Evolutionary conservation across 2,888 invertebrate genomes (phyloP).

Genomic region (Palloptera scutellata): DNA sequence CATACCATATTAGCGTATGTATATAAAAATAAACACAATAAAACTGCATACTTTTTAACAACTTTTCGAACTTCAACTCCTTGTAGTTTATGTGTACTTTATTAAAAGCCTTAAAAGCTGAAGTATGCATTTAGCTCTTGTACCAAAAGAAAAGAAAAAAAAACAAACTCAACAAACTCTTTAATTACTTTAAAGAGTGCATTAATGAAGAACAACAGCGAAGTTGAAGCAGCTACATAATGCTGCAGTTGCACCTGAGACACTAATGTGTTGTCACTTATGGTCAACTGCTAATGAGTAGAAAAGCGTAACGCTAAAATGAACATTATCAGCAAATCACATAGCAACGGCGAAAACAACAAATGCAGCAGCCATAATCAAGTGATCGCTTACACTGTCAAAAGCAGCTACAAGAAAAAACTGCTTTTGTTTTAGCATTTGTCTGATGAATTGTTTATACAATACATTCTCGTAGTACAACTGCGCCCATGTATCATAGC

Average conservation of each 20-base stretch:
- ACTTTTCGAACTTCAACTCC: too few relatives aligned
- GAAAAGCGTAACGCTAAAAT: slow-evolving; percentile 52
- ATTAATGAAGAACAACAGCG: background rate
- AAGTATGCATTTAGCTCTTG: slow-evolving; percentile 25
- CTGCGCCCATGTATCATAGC: too few relatives aligned
- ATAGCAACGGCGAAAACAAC: too few relatives aligned
- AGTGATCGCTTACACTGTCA: too few relatives aligned
- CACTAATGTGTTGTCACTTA: slow-evolving; percentile 41
- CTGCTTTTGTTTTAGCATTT: slow-evolving; percentile 51
- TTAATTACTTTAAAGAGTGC: background rate
- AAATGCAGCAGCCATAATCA: slow-evolving; percentile 4
- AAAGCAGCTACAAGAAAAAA: background rate
- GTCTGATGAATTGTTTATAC: background rate
- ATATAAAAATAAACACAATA: background rate
- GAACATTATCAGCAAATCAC: slow-evolving; percentile 18
- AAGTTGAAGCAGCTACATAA: background rate
- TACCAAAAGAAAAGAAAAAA: background rate
- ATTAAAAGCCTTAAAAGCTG: slow-evolving; percentile 43
- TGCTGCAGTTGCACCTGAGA: slow-evolving; percentile 6
- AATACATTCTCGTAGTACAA: too few relatives aligned
- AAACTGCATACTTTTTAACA: slow-evolving; percentile 28
- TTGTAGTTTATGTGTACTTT: slow-evolving; percentile 35
- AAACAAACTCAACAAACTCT: background rate
- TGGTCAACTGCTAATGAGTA: slow-evolving; percentile 53
- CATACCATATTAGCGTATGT: background rate